These are phyloP conservation scores for Nesometra sesokonis DNA, from an alignment of 35 echinoderm and acorn worm species.

Conservation along the genomic window DNA sequence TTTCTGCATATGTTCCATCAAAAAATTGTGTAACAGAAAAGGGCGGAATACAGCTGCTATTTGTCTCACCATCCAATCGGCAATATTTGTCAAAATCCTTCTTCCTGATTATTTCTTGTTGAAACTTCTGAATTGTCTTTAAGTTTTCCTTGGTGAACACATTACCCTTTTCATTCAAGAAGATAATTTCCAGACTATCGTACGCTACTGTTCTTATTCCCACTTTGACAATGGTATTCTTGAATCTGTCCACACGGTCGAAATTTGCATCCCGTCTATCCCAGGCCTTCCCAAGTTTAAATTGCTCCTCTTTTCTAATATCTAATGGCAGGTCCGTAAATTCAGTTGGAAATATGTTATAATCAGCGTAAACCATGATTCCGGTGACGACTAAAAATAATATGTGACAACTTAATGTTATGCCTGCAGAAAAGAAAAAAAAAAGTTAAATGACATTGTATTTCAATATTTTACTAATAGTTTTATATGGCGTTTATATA, in stretches of 20 bases:
- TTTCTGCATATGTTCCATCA: neutral
- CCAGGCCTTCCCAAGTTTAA: neutral
- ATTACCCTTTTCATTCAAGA: neutral
- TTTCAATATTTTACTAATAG: too few species aligned
- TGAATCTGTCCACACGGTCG: neutral
- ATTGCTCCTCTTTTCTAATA: neutral
- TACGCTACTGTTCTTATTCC: neutral
- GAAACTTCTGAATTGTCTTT: neutral
- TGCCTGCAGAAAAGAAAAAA: neutral
- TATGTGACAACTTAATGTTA: neutral
- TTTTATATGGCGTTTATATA: too few species aligned
- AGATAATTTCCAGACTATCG: neutral
- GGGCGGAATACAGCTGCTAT: neutral
- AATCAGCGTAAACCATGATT: neutral
- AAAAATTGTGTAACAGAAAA: neutral
- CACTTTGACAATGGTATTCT: neutral
- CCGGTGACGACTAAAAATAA: neutral
- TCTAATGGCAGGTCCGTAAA: neutral
- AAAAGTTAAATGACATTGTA: too few species aligned
- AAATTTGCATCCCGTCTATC: neutral
- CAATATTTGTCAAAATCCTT: neutral
- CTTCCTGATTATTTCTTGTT: neutral
- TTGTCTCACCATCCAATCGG: neutral
- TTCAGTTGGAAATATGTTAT: neutral
- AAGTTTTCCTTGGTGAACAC: slow-evolving; percentile 1